Conservation (phyloP, 2,797 vertebrate genomes). For the Todus mexicanus region DNA sequence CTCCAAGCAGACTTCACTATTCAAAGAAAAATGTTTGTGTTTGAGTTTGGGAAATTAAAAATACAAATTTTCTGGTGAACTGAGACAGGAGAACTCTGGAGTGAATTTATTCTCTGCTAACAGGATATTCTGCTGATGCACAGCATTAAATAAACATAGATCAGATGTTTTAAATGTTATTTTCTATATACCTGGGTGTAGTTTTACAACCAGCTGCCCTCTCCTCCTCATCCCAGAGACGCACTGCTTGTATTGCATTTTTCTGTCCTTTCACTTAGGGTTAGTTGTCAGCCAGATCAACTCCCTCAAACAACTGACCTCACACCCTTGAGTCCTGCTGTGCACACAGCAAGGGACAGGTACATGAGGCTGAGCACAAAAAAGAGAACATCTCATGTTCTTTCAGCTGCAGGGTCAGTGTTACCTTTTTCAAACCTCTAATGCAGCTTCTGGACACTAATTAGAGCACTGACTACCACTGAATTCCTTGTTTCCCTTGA, state of each 20-base stretch:
- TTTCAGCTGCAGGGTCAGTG: not conserved
- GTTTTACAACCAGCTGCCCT: not conserved
- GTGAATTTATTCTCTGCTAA: not conserved
- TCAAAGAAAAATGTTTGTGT: not conserved
- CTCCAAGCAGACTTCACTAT: not conserved
- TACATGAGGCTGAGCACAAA: not conserved
- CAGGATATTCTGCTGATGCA: not conserved
- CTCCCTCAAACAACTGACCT: not conserved
- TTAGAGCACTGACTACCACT: not conserved
- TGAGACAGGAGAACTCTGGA: not conserved
- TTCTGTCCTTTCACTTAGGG: not conserved
- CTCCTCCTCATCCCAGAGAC: not conserved
- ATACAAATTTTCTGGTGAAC: not conserved
- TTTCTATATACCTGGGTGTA: not conserved
- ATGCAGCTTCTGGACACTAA: not conserved
- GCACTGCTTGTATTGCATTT: not conserved
- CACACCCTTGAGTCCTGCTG: accelerated
- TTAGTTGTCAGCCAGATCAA: not conserved
- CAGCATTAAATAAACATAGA: not conserved
- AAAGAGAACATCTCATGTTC: not conserved
- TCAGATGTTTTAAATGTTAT: not conserved
- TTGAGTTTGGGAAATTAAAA: conserved; percentile 22
- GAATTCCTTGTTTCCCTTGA: not conserved
- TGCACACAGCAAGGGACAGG: not conserved
- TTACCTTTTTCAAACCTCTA: not conserved